Conservation (phyloP, 2,797 vertebrate genomes). For the Babyrousa celebensis region DNA sequence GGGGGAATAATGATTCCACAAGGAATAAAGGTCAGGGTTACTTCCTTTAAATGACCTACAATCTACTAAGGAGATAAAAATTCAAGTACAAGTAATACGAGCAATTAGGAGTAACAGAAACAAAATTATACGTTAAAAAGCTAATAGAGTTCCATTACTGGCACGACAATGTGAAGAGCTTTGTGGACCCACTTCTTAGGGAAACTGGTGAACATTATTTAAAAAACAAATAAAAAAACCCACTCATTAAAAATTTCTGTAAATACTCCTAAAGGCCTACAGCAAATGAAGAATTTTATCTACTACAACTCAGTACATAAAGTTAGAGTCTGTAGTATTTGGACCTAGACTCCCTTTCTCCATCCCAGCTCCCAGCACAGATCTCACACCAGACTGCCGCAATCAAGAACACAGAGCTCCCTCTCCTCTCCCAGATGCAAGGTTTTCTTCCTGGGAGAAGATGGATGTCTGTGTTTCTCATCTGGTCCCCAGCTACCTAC, state of each 20-base stretch:
- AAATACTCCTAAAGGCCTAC: slow-evolving; percentile 15
- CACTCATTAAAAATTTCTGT: neutral
- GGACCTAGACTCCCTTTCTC: neutral
- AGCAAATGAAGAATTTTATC: slow-evolving; percentile 41
- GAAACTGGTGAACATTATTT: slow-evolving; percentile 50
- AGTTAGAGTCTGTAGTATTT: neutral
- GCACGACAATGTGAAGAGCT: neutral
- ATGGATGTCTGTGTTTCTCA: neutral
- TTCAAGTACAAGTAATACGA: slow-evolving; percentile 31
- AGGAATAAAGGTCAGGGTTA: slow-evolving; percentile 45
- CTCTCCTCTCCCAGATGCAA: neutral
- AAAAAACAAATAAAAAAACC: slow-evolving; percentile 6
- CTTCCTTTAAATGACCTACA: neutral
- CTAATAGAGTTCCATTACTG: slow-evolving; percentile 27
- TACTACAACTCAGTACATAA: slow-evolving; percentile 46
- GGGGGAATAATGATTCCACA: neutral
- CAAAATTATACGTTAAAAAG: slow-evolving; percentile 40
- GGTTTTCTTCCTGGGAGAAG: neutral
- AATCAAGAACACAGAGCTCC: slow-evolving; percentile 3
- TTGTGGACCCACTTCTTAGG: neutral
- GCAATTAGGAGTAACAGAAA: slow-evolving; percentile 41
- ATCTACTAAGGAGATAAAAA: slow-evolving; percentile 29
- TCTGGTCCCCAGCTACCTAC: neutral
- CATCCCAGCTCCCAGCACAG: neutral
- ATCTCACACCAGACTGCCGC: neutral